Percentiles rank a stretch among this genome's conserved stretches.
These are phyloP conservation scores for Synanthedon formicaeformis DNA, from an alignment of 2,888 invertebrate genomes.

Conservation along the genomic window DNA sequence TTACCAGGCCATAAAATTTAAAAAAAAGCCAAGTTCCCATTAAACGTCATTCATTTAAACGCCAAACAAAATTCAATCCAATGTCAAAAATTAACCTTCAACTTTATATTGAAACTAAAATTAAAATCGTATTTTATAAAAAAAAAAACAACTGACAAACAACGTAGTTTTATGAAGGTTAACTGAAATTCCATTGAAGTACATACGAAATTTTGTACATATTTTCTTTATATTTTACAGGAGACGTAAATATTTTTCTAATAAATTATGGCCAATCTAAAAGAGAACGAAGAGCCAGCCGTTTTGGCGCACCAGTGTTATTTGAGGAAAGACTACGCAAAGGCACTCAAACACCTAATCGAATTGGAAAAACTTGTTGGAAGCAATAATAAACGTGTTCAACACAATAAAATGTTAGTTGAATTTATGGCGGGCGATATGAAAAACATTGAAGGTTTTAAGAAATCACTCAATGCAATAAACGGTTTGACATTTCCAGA, in stretches of 20 bases:
- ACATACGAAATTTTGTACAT: background rate
- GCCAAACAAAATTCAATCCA: too few relatives aligned
- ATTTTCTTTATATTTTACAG: background rate
- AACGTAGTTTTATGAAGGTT: background rate
- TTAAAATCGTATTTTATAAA: too few relatives aligned
- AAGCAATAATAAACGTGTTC: slow-evolving; percentile 77
- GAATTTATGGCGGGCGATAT: slow-evolving; percentile 83
- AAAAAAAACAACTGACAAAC: too few relatives aligned
- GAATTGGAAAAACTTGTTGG: slow-evolving; percentile 73
- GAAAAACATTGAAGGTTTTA: slow-evolving; percentile 79
- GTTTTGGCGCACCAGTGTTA: slow-evolving; percentile 73
- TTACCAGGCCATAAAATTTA: too few relatives aligned
- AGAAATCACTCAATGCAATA: slow-evolving; percentile 74
- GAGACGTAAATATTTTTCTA: background rate
- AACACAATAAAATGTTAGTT: slow-evolving; percentile 86
- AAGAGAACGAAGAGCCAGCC: slow-evolving; percentile 65
- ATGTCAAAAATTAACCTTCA: too few relatives aligned
- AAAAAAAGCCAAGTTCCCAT: too few relatives aligned
- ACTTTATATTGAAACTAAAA: too few relatives aligned
- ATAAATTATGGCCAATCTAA: slow-evolving; percentile 33
- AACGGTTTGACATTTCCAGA: slow-evolving; percentile 65
- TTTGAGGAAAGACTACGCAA: slow-evolving; percentile 72
- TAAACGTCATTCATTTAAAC: too few relatives aligned
- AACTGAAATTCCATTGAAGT: background rate
- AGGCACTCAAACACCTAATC: slow-evolving; percentile 72